These are phyloP conservation scores for Larimichthys polyactis DNA, from an alignment of 2,113 vertebrate species.

Conservation along the genomic window DNA sequence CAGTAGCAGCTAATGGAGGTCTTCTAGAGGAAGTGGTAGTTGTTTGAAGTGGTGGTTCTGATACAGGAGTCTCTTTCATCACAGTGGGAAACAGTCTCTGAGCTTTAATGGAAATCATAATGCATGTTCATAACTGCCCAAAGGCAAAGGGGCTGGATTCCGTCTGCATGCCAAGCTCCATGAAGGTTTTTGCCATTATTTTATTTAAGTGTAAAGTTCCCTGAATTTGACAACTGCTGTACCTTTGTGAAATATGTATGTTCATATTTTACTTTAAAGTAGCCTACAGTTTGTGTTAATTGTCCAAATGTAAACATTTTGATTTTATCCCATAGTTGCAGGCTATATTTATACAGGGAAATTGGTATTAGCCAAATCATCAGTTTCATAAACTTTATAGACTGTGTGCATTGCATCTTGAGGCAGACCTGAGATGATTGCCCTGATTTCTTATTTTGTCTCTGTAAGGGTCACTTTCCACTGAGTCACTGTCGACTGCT, in stretches of 20 bases:
- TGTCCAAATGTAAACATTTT: not conserved
- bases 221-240: not conserved
- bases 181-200: slow-evolving; percentile 19
- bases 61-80: slow-evolving; percentile 81
- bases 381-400: slow-evolving; percentile 10
- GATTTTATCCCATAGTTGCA: not conserved
- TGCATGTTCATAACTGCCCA: slow-evolving; percentile 76
- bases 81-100: slow-evolving; percentile 66
- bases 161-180: slow-evolving; percentile 47
- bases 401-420: slow-evolving; percentile 1
- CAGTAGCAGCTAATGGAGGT: slow-evolving; percentile 74
- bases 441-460: slow-evolving; percentile 40
- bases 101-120: slow-evolving; percentile 84
- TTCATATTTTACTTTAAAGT: not conserved
- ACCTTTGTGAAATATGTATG: not conserved
- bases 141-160: slow-evolving; percentile 53
- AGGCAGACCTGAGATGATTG: slow-evolving; percentile 16
- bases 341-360: not conserved
- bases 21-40: slow-evolving; percentile 65
- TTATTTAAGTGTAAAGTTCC: slow-evolving; percentile 27
- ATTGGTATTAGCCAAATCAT: slow-evolving; percentile 11
- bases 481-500: slow-evolving; percentile 41
- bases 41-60: slow-evolving; percentile 76
- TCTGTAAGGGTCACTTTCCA: slow-evolving; percentile 43
- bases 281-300: not conserved